phyloP scores from a whole-genome alignment of 64 coral and sea anemone species.

The Pachyseris speciosa region DNA sequence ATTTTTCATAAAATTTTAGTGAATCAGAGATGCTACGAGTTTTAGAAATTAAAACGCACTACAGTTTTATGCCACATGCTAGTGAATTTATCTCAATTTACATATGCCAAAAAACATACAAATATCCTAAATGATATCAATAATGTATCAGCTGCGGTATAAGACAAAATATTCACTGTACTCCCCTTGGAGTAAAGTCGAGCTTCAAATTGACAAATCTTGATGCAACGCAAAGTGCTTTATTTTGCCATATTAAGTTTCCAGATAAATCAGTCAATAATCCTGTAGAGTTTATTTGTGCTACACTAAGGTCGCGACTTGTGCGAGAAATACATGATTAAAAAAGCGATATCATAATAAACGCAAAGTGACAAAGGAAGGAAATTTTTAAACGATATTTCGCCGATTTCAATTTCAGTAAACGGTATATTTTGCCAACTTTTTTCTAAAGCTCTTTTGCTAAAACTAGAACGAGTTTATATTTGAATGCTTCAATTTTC shows the following conservation, averaged over 20 bases:
- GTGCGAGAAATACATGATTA: neutral
- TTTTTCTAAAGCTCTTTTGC: no score
- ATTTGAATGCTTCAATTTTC: neutral
- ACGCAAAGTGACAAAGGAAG: neutral
- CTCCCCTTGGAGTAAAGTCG: neutral
- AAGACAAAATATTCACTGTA: neutral
- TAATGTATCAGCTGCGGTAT: neutral
- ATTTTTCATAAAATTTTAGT: neutral
- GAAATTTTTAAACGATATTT: neutral
- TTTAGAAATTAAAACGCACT: neutral
- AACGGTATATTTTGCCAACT: no score
- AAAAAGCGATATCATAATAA: neutral
- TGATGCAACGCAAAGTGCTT: neutral
- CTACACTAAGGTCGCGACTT: neutral
- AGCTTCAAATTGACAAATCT: neutral
- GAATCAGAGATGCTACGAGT: neutral
- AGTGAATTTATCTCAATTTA: neutral
- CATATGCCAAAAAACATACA: neutral
- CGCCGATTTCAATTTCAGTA: neutral
- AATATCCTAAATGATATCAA: conserved; percentile 15
- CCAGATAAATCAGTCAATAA: neutral
- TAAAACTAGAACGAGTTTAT: neutral
- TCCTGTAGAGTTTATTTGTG: neutral
- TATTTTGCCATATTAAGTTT: neutral
- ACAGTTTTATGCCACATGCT: neutral